Percentiles rank a stretch among this genome's conserved stretches.
Conservation (phyloP, 2,797 vertebrate species). For the Carduelis carduelis region DNA sequence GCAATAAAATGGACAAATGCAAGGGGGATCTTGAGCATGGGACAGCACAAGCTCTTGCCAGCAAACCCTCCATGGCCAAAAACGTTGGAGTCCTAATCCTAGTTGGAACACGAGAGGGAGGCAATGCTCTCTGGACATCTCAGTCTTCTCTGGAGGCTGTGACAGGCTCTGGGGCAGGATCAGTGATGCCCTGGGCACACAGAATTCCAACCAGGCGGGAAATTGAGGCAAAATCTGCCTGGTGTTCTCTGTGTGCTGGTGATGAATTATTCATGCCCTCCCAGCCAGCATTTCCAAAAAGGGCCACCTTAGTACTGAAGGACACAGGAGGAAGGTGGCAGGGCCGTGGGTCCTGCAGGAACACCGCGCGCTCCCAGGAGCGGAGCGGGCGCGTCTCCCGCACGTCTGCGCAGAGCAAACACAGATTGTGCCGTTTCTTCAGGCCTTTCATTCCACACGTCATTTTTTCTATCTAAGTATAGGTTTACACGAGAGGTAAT, state of each 20-base stretch:
- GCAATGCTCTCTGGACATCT: background rate
- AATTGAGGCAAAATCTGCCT: background rate
- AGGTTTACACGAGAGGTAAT: conserved; percentile 71
- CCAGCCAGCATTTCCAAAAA: background rate
- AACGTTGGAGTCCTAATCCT: rapidly evolving
- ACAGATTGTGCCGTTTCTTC: conserved; percentile 12
- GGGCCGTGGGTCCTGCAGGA: background rate
- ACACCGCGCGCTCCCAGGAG: rapidly evolving
- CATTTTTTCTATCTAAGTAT: conserved; percentile 61
- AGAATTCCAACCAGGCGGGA: background rate
- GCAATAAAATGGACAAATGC: background rate
- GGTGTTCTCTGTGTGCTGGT: rapidly evolving
- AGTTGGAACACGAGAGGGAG: rapidly evolving
- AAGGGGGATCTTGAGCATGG: background rate
- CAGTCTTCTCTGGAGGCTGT: background rate
- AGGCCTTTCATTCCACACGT: conserved; percentile 45
- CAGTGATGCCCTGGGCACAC: rapidly evolving
- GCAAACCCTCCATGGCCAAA: background rate
- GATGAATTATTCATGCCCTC: background rate
- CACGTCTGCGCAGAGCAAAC: background rate
- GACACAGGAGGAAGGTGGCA: background rate
- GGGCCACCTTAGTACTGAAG: background rate
- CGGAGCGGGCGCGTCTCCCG: background rate
- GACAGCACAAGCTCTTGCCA: background rate
- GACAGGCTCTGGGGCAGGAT: background rate